phyloP scores from a whole-genome alignment of 2,797 vertebrate species.

The Petrocephalus schoutedeni region DNA sequence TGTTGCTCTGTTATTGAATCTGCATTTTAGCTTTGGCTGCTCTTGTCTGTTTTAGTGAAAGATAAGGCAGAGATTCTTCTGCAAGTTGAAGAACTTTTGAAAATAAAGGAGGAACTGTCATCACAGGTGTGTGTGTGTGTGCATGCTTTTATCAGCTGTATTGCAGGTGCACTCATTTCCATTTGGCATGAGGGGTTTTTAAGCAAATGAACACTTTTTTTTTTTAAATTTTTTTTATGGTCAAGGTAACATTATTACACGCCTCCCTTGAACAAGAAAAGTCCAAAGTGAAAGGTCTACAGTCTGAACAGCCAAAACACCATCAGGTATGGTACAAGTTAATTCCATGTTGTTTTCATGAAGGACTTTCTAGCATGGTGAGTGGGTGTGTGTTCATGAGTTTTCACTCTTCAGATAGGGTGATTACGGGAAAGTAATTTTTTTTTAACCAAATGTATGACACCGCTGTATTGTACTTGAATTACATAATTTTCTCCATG shows the following conservation, averaged over 20 bases:
- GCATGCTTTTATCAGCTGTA: not conserved
- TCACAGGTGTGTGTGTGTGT: constrained; percentile 67
- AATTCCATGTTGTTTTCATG: not conserved
- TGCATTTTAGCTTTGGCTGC: not conserved
- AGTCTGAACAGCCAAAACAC: constrained; percentile 82
- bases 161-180: not conserved
- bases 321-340: constrained; percentile 55
- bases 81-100: constrained; percentile 82
- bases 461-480: not conserved
- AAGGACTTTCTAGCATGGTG: not conserved
- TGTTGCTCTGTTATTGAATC: not conserved
- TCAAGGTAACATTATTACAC: constrained; percentile 78
- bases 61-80: constrained; percentile 92
- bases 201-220: not conserved
- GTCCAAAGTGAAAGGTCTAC: constrained; percentile 86
- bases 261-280: constrained; percentile 85
- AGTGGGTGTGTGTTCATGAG: not conserved
- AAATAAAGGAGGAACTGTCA: constrained; percentile 88
- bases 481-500: not conserved
- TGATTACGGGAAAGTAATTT: not conserved
- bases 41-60: constrained; percentile 71
- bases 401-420: not conserved
- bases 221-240: constrained; percentile 13
- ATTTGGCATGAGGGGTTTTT: not conserved
- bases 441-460: not conserved